phyloP scores from a whole-genome alignment of 2,797 vertebrate genomes.

The Apogon hyalosoma region DNA sequence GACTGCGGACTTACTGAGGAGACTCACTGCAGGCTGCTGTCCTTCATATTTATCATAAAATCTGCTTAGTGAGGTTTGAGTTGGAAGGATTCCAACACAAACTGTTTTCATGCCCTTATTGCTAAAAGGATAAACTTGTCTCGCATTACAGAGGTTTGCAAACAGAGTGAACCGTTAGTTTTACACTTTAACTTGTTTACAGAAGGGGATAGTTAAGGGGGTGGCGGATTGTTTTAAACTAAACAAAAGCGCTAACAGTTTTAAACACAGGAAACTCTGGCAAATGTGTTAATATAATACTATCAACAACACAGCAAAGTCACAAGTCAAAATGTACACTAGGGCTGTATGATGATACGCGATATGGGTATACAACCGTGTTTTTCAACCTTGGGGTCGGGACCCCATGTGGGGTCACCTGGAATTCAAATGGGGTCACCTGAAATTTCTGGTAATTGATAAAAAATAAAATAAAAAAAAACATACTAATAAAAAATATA shows the following conservation, averaged over 20 bases:
- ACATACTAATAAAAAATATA: no score
- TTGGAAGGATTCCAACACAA: not conserved
- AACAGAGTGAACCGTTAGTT: not conserved
- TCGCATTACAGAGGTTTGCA: not conserved
- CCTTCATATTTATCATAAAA: not conserved
- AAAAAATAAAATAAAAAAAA: no score
- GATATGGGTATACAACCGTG: no score
- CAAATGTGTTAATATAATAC: not conserved
- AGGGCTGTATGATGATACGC: no score
- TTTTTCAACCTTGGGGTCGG: no score
- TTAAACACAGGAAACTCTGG: not conserved
- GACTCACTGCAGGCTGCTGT: not conserved
- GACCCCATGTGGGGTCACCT: no score
- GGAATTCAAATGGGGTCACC: no score
- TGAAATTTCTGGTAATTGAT: no score
- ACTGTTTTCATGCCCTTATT: not conserved
- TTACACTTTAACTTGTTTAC: conserved; percentile 5
- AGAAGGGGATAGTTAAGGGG: not conserved
- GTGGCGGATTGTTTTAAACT: not conserved
- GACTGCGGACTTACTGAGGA: not conserved
- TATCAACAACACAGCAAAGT: not conserved
- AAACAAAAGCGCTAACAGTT: not conserved
- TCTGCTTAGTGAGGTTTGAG: not conserved
- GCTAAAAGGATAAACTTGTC: not conserved
- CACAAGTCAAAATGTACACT: not conserved